Percentiles rank a stretch among this genome's conserved stretches.
Conservation (phyloP, 2,888 invertebrate species). For the Eudemis profundana region DNA sequence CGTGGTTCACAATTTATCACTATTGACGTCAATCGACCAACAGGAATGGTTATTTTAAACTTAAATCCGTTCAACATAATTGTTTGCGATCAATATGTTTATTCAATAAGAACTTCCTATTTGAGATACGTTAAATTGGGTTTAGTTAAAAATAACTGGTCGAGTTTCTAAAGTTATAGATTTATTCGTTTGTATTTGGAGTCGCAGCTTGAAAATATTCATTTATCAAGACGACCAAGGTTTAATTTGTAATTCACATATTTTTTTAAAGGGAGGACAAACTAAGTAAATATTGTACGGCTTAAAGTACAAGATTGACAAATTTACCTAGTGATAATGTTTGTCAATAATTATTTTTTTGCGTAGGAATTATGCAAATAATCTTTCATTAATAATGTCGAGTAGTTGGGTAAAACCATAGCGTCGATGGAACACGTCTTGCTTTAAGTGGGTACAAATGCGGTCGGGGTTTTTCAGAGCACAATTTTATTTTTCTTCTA, state of each 20-base stretch:
- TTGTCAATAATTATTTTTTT: constrained; percentile 4
- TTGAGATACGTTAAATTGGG: background rate
- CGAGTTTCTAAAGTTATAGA: background rate
- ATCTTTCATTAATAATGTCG: constrained; percentile 5
- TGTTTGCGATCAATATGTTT: constrained; percentile 26
- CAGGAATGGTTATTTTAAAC: constrained; percentile 28
- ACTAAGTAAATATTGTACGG: no score
- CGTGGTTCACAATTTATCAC: constrained; percentile 41
- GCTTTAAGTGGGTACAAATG: background rate
- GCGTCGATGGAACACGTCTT: background rate
- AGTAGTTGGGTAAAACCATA: constrained; percentile 20
- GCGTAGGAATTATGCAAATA: constrained; percentile 6
- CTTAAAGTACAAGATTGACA: no score
- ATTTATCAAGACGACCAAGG: no score
- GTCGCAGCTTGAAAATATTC: no score
- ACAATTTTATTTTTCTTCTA: background rate
- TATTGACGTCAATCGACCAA: constrained; percentile 49
- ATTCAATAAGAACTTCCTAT: background rate
- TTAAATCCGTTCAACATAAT: constrained; percentile 20
- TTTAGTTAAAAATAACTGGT: background rate
- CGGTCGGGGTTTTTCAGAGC: constrained; percentile 1
- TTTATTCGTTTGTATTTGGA: background rate
- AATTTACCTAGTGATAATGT: background rate
- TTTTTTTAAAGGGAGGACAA: no score
- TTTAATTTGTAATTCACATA: no score